Evolutionary conservation across 2,888 invertebrate genomes (phyloP).

Genomic region (Anagyrus pseudococci): DNA sequence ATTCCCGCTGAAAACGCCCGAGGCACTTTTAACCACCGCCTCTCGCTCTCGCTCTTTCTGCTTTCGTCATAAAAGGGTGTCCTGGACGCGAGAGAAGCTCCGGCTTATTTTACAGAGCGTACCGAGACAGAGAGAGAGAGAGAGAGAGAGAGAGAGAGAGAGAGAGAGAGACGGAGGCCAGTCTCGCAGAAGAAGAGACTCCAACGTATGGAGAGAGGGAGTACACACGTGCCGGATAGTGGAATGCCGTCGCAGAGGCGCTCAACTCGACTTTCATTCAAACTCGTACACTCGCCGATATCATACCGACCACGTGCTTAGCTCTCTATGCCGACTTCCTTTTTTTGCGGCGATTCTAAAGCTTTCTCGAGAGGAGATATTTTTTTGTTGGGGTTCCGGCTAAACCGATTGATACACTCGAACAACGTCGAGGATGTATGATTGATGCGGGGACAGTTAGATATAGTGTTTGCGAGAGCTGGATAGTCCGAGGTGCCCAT

Average conservation of each 20-base stretch:
- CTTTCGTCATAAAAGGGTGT: no score
- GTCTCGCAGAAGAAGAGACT: no score
- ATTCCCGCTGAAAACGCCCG: background rate
- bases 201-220: background rate
- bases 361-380: background rate
- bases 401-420: slow-evolving; percentile 20
- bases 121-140: no score
- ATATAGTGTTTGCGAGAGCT: background rate
- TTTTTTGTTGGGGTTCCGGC: background rate
- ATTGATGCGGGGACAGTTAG: slow-evolving; percentile 20
- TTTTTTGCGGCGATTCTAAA: background rate
- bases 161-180: background rate
- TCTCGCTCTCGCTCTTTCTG: slow-evolving; percentile 27
- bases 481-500: background rate
- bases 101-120: no score
- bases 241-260: slow-evolving; percentile 62
- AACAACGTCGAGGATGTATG: slow-evolving; percentile 21
- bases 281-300: slow-evolving; percentile 3
- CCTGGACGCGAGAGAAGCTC: no score
- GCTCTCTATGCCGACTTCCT: background rate
- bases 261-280: slow-evolving; percentile 56
- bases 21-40: slow-evolving; percentile 7
- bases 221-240: slow-evolving; percentile 18
- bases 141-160: no score
- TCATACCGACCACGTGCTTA: slow-evolving; percentile 9